Evolutionary conservation across 1,140 invertebrate genomes (phyloP).

Genomic region (Fopius arisanus): DNA sequence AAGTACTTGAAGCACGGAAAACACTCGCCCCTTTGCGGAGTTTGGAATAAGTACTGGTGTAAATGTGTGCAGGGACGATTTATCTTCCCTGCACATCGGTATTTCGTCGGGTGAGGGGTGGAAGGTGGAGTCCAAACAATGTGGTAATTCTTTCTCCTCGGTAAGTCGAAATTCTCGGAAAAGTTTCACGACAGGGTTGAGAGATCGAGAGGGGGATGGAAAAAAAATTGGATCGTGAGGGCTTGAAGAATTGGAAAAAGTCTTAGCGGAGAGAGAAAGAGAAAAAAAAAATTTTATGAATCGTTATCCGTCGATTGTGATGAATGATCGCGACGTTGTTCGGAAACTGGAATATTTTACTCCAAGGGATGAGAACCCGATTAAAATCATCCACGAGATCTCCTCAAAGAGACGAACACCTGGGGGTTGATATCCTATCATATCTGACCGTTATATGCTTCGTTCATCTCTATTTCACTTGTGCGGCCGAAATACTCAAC

Average conservation of each 20-base stretch:
- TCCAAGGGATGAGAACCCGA: neutral
- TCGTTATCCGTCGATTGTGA: slow-evolving; percentile 4
- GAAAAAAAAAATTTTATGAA: slow-evolving; percentile 1
- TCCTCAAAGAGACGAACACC: too few species aligned
- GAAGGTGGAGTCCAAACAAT: neutral
- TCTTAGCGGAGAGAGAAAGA: neutral
- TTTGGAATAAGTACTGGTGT: neutral
- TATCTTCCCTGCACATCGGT: slow-evolving; percentile 15
- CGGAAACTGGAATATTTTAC: neutral
- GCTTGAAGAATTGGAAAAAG: slow-evolving; percentile 5
- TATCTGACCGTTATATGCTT: too few species aligned
- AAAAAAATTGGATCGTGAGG: neutral
- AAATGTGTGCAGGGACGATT: slow-evolving; percentile 11
- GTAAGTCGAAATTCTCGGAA: neutral
- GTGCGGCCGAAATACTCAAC: too few species aligned
- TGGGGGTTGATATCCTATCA: too few species aligned
- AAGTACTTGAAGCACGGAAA: neutral
- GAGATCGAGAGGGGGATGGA: neutral
- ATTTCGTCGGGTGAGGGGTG: neutral
- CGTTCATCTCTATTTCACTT: too few species aligned
- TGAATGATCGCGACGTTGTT: neutral
- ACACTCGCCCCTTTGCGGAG: neutral
- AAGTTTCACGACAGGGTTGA: slow-evolving; percentile 6
- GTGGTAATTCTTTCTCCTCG: slow-evolving; percentile 15
- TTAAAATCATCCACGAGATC: neutral